phyloP scores from a whole-genome alignment of 1,140 invertebrate genomes.

The Drusus annulatus region DNA sequence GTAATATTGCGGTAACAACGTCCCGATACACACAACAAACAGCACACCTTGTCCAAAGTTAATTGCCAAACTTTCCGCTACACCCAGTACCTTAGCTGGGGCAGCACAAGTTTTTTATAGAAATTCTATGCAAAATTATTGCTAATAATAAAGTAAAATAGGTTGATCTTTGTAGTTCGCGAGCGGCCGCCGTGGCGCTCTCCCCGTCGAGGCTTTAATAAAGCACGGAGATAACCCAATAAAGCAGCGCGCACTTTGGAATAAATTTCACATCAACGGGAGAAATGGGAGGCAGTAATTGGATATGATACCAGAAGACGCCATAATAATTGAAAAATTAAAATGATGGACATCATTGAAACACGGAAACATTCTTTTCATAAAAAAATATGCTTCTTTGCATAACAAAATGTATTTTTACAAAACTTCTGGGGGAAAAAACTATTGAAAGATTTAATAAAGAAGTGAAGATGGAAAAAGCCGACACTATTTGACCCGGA shows the following conservation, averaged over 20 bases:
- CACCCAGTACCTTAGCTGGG: slow-evolving; percentile 10
- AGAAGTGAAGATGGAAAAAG: no score
- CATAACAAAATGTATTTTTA: no score
- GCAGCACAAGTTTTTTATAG: slow-evolving; percentile 58
- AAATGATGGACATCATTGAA: neutral
- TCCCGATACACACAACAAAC: slow-evolving; percentile 42
- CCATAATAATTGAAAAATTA: slow-evolving; percentile 33
- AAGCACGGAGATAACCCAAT: slow-evolving; percentile 52
- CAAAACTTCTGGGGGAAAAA: no score
- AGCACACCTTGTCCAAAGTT: slow-evolving; percentile 58
- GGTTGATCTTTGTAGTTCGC: slow-evolving; percentile 50
- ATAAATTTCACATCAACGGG: slow-evolving; percentile 43
- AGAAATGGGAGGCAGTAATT: slow-evolving; percentile 24
- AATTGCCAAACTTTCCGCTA: slow-evolving; percentile 57
- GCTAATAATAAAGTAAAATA: slow-evolving; percentile 59
- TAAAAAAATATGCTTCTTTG: neutral
- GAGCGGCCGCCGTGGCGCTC: slow-evolving; percentile 27
- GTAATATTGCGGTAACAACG: slow-evolving; percentile 41
- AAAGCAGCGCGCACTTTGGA: slow-evolving; percentile 45
- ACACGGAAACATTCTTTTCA: neutral
- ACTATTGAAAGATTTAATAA: no score
- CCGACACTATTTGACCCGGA: no score
- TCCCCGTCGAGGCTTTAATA: slow-evolving; percentile 41
- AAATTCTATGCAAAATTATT: slow-evolving; percentile 59
- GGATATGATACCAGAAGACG: slow-evolving; percentile 7